Evolutionary conservation across 2,888 invertebrate species (phyloP).

Genomic region (Lasioglossum leucozonium): DNA sequence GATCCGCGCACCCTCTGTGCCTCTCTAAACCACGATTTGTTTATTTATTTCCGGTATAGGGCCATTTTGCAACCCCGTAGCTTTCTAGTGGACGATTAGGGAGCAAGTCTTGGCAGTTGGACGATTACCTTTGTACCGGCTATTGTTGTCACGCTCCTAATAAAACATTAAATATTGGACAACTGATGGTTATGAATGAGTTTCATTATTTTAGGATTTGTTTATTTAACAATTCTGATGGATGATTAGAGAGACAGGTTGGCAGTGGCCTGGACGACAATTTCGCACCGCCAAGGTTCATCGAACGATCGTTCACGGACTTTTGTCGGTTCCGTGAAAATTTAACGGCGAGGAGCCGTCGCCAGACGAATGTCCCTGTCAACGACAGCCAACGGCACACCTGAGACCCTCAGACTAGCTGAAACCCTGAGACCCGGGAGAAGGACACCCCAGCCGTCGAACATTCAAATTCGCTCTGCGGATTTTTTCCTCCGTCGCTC

Average conservation of each 20-base stretch:
- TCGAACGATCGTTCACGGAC: slow-evolving; percentile 14
- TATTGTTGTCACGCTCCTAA: no score
- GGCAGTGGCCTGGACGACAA: background rate
- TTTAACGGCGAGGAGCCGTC: slow-evolving; percentile 16
- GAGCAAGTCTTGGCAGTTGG: no score
- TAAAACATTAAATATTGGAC: no score
- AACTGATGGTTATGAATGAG: no score
- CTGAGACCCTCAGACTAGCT: slow-evolving; percentile 57
- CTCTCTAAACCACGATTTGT: background rate
- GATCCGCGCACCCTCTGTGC: background rate
- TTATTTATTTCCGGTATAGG: slow-evolving; percentile 11
- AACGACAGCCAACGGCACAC: slow-evolving; percentile 60
- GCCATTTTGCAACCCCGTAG: background rate
- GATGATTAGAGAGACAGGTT: background rate
- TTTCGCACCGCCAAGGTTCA: slow-evolving; percentile 4
- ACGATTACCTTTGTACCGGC: no score
- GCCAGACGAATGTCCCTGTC: slow-evolving; percentile 67
- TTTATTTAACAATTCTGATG: background rate
- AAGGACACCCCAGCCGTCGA: slow-evolving; percentile 32
- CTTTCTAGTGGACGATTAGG: background rate
- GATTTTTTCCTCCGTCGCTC: slow-evolving; percentile 28
- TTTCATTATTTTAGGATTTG: no score
- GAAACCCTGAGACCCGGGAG: slow-evolving; percentile 62
- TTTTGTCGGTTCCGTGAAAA: slow-evolving; percentile 6
- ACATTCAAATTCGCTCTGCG: slow-evolving; percentile 49